Percentiles rank a stretch among this genome's conserved stretches.
Evolutionary conservation across 2,113 vertebrate genomes (phyloP).

Genomic region (Pygathrix nemaeus): DNA sequence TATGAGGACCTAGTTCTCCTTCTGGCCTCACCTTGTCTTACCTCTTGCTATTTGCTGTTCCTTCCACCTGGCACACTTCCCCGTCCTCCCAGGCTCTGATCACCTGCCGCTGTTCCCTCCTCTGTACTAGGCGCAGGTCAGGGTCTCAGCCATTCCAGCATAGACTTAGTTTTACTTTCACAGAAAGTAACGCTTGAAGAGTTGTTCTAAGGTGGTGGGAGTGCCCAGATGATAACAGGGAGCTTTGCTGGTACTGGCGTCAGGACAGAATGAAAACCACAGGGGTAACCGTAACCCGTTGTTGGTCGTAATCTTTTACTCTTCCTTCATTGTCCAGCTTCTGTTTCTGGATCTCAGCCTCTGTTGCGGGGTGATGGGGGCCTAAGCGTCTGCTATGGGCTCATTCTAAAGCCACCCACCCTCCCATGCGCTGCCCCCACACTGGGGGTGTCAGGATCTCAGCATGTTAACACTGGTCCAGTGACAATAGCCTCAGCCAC

Average conservation of each 20-base stretch:
- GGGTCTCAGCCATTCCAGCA: background rate
- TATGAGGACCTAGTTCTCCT: background rate
- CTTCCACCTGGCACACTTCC: background rate
- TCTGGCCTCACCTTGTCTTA: background rate
- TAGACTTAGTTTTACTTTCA: background rate
- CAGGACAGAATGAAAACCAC: background rate
- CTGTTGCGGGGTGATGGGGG: accelerated
- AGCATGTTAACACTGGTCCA: background rate
- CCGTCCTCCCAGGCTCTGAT: background rate
- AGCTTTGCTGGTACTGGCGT: background rate
- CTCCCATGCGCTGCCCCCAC: too few species aligned
- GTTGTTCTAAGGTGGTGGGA: background rate
- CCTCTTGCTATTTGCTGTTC: background rate
- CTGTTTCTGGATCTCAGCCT: background rate
- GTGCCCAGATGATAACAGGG: background rate
- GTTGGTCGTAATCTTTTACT: too few species aligned
- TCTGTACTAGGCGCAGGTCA: background rate
- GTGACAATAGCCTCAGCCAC: background rate
- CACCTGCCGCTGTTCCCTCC: background rate
- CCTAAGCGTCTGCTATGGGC: background rate
- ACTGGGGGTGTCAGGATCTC: background rate
- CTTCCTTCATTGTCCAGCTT: background rate
- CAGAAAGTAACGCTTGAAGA: background rate
- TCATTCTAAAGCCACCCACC: background rate
- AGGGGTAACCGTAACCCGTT: background rate